phyloP scores from a whole-genome alignment of 2,888 invertebrate genomes.

The Drosophila testacea region DNA sequence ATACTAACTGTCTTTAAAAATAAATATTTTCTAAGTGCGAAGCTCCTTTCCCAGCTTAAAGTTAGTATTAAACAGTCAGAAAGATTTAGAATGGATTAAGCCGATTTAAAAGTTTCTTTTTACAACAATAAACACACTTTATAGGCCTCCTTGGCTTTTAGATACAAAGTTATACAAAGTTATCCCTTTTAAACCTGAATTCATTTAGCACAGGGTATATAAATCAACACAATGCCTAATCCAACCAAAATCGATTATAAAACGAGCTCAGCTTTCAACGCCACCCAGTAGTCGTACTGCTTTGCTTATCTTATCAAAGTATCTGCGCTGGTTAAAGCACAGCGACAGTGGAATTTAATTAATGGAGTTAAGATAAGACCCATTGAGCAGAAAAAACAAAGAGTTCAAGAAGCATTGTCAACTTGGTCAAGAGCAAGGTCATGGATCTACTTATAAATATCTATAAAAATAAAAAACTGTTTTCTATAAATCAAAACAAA shows the following conservation, averaged over 20 bases:
- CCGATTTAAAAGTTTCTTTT: too few species aligned
- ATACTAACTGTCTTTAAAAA: too few species aligned
- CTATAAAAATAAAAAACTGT: not conserved
- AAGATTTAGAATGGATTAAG: too few species aligned
- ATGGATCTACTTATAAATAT: conserved; percentile 8
- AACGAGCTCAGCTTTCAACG: conserved; percentile 4
- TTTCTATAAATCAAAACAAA: conserved; percentile 1
- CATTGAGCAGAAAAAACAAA: conserved; percentile 9
- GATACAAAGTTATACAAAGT: too few species aligned
- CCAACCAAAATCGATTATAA: not conserved
- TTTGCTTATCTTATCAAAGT: conserved; percentile 65
- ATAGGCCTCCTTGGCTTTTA: too few species aligned
- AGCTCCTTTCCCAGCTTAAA: not conserved
- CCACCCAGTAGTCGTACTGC: conserved; percentile 49
- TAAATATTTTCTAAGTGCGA: too few species aligned
- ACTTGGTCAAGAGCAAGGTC: conserved; percentile 32
- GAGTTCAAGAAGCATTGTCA: conserved; percentile 1
- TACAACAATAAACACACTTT: too few species aligned
- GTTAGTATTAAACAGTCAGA: too few species aligned
- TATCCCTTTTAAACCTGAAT: not conserved
- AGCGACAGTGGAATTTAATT: conserved; percentile 49
- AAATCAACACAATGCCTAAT: not conserved
- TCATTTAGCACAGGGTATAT: not conserved
- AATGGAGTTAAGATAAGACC: conserved; percentile 57
- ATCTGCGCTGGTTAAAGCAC: conserved; percentile 40